A percentile compares a stretch with the other conserved stretches of the same genome.
phyloP scores from a whole-genome alignment of 2,797 vertebrate species.

The Rhabdophis nuchalis region DNA sequence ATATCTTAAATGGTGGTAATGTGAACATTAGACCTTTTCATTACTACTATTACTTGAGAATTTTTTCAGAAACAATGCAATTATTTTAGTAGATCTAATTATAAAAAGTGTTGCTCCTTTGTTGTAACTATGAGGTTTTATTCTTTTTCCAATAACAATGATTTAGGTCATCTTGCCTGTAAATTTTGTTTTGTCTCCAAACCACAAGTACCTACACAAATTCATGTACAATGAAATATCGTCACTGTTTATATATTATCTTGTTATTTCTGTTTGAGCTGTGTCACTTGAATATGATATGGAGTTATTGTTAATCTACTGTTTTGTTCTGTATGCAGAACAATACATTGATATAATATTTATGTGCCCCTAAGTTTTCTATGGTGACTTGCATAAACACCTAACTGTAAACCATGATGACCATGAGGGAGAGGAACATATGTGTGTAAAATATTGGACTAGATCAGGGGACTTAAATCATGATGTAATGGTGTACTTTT shows the following conservation, averaged over 20 bases:
- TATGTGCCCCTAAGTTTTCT: neutral
- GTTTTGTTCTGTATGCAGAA: neutral
- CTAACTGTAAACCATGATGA: neutral
- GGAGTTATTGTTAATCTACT: neutral
- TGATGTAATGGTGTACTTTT: neutral
- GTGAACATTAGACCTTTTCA: neutral
- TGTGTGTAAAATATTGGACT: neutral
- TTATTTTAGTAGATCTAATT: conserved; percentile 11
- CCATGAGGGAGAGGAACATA: neutral
- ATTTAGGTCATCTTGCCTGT: neutral
- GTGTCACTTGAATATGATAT: neutral
- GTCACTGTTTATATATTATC: neutral
- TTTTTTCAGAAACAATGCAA: neutral
- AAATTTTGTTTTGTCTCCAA: neutral
- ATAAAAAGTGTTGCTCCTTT: neutral
- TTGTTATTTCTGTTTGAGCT: neutral
- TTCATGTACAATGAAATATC: neutral
- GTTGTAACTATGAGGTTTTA: neutral
- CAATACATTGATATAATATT: neutral
- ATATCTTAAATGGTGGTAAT: conserved; percentile 4
- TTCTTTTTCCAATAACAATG: neutral
- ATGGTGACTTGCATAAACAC: neutral
- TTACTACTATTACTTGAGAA: neutral
- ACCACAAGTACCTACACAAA: neutral
- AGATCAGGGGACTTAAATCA: neutral